A percentile compares a stretch with the other conserved stretches of the same genome.
Conservation (phyloP, 2,797 vertebrate genomes). For the Sebastes steindachneri region DNA sequence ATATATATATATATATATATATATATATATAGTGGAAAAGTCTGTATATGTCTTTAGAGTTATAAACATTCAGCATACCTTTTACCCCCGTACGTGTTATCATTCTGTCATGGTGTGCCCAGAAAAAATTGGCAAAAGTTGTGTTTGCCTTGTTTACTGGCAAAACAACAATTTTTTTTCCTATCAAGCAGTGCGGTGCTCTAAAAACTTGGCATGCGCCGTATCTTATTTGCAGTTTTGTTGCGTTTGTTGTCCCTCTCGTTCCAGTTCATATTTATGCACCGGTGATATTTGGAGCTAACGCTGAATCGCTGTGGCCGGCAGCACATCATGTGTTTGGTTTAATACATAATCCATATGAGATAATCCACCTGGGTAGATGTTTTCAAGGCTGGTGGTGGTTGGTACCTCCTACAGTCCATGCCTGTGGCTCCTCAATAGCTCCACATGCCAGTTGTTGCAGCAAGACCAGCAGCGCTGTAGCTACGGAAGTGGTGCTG, state of each 20-base stretch:
- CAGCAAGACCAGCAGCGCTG: background rate
- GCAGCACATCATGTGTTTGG: conserved; percentile 24
- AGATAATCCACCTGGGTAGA: conserved; percentile 34
- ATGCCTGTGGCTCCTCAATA: background rate
- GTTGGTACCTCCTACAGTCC: background rate
- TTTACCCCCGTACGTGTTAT: background rate
- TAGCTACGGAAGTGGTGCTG: background rate
- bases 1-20: conserved; percentile 10
- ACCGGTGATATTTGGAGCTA: background rate
- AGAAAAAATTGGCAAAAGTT: background rate
- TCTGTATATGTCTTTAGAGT: background rate
- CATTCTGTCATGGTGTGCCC: background rate
- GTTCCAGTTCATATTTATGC: conserved; percentile 4
- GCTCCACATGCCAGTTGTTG: background rate
- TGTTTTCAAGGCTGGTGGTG: conserved; percentile 1
- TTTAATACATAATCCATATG: conserved; percentile 31
- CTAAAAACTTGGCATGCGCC: background rate
- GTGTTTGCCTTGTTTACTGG: background rate
- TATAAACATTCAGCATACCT: background rate
- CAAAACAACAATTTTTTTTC: background rate
- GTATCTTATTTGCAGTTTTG: background rate
- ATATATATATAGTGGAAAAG: background rate
- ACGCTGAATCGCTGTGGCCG: background rate
- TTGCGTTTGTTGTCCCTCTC: background rate
- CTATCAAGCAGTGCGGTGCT: background rate